Base-by-base conservation (phyloP, 2,113 vertebrate genomes). In the Piaya cayana region DNA sequence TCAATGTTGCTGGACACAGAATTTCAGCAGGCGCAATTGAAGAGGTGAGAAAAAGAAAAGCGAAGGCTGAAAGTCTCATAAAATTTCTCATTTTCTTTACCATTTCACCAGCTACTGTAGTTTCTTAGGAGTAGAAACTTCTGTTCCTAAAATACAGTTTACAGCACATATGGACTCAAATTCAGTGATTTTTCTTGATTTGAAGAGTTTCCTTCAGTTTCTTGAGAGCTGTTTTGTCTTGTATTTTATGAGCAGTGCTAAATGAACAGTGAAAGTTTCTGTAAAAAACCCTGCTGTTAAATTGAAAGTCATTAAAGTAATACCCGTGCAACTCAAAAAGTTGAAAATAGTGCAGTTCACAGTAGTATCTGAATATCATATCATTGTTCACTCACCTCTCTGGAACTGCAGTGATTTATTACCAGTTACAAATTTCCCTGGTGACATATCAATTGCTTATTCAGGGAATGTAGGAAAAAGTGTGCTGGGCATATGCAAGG, bases 1-100 rank as follows among this genome's bases (percentile, higher is more conserved):
- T 99, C 97, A 99, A 99, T 60, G 98, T 99, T 97, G 99, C 99
- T 0, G 99, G 99, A 50, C 99, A 99, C 97, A 99, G 99, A 92
- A 97, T 99, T 96, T 99, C 99, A 27, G 97, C 99, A 36, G 99
- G 99, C 8, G 99, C 99, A 0, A 95, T 99, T 93, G 99, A 99
- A 93, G 99, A 99, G 98, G 99, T 99, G 96, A 87, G 87, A n/a
- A 42, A 62, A 69, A 82, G n/a, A 4, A 72, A 47, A 70, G 27
- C 11, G 59, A 29, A 77, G 18, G 59, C 37, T 83, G 45, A 74
- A 93, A 62, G 62, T 56, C 32, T 94, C 27, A 32, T 18, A 53
- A n/a, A 49, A 52, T 49, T 5, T 69, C 26, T 83, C 6, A 11
- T 82, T 59, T 72, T 72, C 23, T 69, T 76, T 72, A 30, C 39